A percentile compares a stretch with the other conserved stretches of the same genome.
Evolutionary conservation across 2,113 vertebrate genomes (phyloP).

Genomic region (Eira barbara): DNA sequence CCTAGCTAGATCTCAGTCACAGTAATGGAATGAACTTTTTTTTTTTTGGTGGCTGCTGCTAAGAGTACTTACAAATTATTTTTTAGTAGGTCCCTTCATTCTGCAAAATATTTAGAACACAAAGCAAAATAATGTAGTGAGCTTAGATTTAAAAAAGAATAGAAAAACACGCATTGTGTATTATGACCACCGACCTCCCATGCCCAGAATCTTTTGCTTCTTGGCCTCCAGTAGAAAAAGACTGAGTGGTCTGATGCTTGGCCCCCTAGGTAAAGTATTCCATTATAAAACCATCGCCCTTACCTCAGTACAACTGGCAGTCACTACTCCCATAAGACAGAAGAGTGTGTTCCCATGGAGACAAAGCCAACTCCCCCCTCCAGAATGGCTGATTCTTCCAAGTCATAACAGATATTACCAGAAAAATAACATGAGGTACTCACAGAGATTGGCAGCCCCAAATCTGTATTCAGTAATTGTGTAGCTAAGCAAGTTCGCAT

Average conservation of each 20-base stretch:
- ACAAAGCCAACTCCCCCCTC: conserved; percentile 61
- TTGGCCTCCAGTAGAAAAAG: conserved; percentile 48
- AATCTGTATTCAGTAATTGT: conserved; percentile 21
- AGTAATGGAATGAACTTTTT: conserved; percentile 7
- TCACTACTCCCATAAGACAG: conserved; percentile 38
- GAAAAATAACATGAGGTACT: conserved; percentile 22
- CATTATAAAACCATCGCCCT: conserved; percentile 59
- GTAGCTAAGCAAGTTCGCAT: conserved; percentile 30
- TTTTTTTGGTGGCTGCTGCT: not conserved
- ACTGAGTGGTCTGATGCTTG: conserved; percentile 15
- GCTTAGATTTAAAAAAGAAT: conserved; percentile 37
- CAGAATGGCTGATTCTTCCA: conserved; percentile 63
- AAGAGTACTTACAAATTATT: not conserved
- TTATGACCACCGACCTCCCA: not conserved
- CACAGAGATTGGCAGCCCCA: conserved; percentile 22
- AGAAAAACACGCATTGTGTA: not conserved
- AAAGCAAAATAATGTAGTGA: conserved; percentile 52
- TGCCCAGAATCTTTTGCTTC: not conserved
- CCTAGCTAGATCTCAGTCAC: not conserved
- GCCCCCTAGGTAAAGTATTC: not conserved
- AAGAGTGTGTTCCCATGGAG: conserved; percentile 73
- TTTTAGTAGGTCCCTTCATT: not conserved
- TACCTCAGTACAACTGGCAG: conserved; percentile 63
- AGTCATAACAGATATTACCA: not conserved
- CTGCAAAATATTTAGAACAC: conserved; percentile 22